phyloP scores from a whole-genome alignment of 2,888 invertebrate species.

The Sepioteuthis lessoniana region DNA sequence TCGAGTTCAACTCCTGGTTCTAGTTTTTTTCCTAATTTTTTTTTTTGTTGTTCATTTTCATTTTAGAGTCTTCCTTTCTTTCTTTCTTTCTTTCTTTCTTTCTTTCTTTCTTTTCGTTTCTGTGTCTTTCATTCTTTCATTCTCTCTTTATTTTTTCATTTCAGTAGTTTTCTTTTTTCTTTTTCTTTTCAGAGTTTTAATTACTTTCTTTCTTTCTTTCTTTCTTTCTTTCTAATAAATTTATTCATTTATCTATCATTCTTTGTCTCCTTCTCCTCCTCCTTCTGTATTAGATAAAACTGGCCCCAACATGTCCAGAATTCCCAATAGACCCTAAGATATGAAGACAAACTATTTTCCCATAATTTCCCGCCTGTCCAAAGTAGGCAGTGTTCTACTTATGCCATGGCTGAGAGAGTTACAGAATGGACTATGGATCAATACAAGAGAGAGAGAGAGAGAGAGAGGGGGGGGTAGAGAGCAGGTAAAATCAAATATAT shows the following conservation, averaged over 20 bases:
- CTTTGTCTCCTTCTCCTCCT: not conserved
- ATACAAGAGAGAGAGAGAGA: not conserved
- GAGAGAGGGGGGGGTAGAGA: not conserved
- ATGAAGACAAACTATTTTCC: not conserved
- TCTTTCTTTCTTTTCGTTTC: no score
- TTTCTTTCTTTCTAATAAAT: no score
- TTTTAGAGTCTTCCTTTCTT: no score
- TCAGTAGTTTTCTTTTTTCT: no score
- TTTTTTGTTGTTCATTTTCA: no score
- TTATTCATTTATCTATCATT: no score
- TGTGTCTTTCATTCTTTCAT: no score
- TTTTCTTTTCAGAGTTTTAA: no score
- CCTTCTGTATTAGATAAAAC: not conserved
- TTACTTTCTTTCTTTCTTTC: no score
- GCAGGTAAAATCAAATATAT: not conserved
- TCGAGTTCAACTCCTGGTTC: no score
- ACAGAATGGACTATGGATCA: not conserved
- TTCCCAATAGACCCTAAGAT: not conserved
- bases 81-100: no score
- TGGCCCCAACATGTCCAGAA: not conserved
- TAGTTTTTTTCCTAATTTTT: no score
- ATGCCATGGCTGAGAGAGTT: not conserved
- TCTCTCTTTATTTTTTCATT: not conserved
- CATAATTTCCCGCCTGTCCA: not conserved
- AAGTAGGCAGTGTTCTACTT: not conserved